Base-by-base conservation (phyloP, 2,888 invertebrate genomes). In the Hyposoter didymator region DNA sequence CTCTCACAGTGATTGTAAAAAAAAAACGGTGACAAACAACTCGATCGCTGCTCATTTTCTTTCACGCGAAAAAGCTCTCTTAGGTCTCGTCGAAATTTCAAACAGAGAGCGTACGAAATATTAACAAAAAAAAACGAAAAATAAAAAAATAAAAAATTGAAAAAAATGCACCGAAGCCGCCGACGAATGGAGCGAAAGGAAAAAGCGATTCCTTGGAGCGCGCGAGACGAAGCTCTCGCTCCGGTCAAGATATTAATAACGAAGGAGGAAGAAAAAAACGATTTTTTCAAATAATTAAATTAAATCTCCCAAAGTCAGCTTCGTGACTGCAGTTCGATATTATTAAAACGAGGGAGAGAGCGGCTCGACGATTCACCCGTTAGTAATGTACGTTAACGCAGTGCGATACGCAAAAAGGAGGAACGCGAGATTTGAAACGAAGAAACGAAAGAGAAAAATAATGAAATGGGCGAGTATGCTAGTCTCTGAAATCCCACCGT, bases 391-490 rank as follows among this genome's bases (percentile, higher is more conserved):
- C 59, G 28, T 59, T 59, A 5, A 85, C 84, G 84, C 28, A 47
- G 79, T 84, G n/a, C n/a, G 72, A 64, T 52, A 35, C 45, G 7
- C 22, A 45, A 75, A 12, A 47, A 67, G n/a, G 19, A 12, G 19
- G 45, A 12, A 19, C 43, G 14, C 49, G 43, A 75, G 62, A 74
- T 22, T 22, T 45, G 49, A 39, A 28, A 28, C 32, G 39, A 69
- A 76, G n/a, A 22, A 55, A 43, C n/a, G 70, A 55, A 45, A 67
- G 69, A 39, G 80, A 78, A 79, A 76, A 17, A 64, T 62, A 72
- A 72, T 80, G 81, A 73, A 72, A 82, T 85, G 88, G 89, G 85
- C 89, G 88, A 88, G 89, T 89, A 86, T 88, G 87, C 89, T 89
- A 89, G 89, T 89, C 89, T 89, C 81, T 86, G 86, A 73, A 73